These are phyloP conservation scores for Theocolax elegans DNA, from an alignment of 1,140 invertebrate species.

Conservation along the genomic window DNA sequence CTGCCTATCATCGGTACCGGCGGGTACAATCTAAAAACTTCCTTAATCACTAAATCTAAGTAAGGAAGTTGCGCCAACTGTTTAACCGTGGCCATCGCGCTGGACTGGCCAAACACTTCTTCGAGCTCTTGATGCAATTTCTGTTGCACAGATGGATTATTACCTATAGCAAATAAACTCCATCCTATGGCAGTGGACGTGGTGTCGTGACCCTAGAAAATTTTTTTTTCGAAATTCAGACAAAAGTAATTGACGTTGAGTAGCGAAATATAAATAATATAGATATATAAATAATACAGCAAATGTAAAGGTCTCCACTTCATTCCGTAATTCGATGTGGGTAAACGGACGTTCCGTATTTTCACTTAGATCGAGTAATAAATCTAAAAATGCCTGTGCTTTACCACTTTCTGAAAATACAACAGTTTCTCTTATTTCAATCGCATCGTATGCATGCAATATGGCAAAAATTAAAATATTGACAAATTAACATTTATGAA, in stretches of 20 bases:
- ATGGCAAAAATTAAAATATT: too few relatives aligned
- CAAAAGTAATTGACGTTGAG: background rate
- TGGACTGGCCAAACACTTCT: slow-evolving; percentile 67
- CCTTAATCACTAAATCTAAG: slow-evolving; percentile 76
- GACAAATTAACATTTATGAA: too few relatives aligned
- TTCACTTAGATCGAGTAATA: slow-evolving; percentile 72
- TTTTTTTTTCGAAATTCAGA: too few relatives aligned
- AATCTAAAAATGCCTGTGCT: slow-evolving; percentile 75
- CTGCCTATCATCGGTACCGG: slow-evolving; percentile 72
- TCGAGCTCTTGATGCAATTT: slow-evolving; percentile 74
- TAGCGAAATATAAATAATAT: too few relatives aligned
- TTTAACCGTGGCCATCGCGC: slow-evolving; percentile 57
- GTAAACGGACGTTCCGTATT: slow-evolving; percentile 69
- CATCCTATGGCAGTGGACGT: slow-evolving; percentile 72
- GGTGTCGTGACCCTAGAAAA: slow-evolving; percentile 72
- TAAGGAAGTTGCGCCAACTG: slow-evolving; percentile 70
- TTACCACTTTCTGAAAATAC: slow-evolving; percentile 57
- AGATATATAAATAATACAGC: slow-evolving; percentile 66
- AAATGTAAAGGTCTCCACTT: slow-evolving; percentile 84
- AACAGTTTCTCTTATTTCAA: too few relatives aligned
- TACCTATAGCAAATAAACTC: slow-evolving; percentile 60
- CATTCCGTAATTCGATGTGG: slow-evolving; percentile 75
- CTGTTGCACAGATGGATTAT: slow-evolving; percentile 71
- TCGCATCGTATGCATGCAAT: too few relatives aligned
- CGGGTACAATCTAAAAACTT: slow-evolving; percentile 72